A percentile compares a stretch with the other conserved stretches of the same genome.
phyloP scores from a whole-genome alignment of 2,113 vertebrate species.

The Holacanthus passer region DNA sequence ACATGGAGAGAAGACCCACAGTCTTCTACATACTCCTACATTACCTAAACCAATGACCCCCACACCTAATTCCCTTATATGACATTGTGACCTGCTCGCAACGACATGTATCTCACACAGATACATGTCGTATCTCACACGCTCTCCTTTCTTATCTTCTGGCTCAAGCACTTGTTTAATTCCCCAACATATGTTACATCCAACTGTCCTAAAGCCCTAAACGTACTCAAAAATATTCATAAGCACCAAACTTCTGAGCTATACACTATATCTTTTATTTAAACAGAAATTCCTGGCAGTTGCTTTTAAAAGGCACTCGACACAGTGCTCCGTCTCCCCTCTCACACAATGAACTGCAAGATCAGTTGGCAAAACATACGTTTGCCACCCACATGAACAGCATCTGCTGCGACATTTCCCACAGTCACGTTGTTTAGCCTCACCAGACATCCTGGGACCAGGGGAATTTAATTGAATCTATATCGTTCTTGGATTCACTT shows the following conservation, averaged over 20 bases:
- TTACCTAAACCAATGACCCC: no score
- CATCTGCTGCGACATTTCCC: slow-evolving; percentile 63
- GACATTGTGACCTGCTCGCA: no score
- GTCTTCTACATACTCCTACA: no score
- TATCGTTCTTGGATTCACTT: slow-evolving; percentile 19
- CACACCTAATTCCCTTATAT: no score
- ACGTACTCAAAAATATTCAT: slow-evolving; percentile 2
- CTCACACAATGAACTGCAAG: slow-evolving; percentile 55
- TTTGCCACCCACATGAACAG: slow-evolving; percentile 57
- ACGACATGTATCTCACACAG: no score
- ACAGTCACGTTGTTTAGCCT: slow-evolving; percentile 42
- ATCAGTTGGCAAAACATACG: slow-evolving; percentile 64
- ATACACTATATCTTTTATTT: slow-evolving; percentile 34
- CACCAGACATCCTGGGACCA: slow-evolving; percentile 30
- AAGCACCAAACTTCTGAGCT: slow-evolving; percentile 9
- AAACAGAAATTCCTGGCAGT: slow-evolving; percentile 21
- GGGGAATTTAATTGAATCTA: slow-evolving; percentile 12
- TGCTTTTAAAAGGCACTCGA: slow-evolving; percentile 38
- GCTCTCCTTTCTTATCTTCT: no score
- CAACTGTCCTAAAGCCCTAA: slow-evolving; percentile 17
- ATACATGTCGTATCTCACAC: no score
- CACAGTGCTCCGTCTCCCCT: slow-evolving; percentile 41
- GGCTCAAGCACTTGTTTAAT: no score
- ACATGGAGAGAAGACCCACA: no score
- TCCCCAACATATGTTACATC: no score